These are phyloP conservation scores for Pycnomerus fuliginosus DNA, from an alignment of 2,888 invertebrate genomes.

Conservation along the genomic window DNA sequence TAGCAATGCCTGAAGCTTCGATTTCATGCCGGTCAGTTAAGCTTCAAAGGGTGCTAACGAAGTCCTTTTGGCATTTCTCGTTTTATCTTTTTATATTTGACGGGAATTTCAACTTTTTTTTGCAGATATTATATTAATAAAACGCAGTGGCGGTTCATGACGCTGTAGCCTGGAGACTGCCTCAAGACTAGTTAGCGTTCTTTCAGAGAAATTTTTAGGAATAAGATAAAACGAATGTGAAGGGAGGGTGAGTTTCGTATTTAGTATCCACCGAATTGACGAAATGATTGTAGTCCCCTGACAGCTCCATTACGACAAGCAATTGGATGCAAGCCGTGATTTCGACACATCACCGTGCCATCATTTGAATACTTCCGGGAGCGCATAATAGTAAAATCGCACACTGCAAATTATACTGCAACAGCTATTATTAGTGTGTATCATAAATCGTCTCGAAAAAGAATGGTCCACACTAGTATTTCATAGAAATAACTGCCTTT, in stretches of 20 bases:
- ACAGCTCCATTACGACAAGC: conserved; percentile 22
- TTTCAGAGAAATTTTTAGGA: no score
- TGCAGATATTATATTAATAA: no score
- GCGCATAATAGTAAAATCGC: not conserved
- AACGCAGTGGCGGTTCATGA: no score
- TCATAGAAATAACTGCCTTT: conserved; percentile 45
- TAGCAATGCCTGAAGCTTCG: conserved; percentile 24
- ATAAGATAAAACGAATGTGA: no score
- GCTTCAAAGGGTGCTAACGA: conserved; percentile 23
- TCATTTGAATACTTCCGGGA: conserved; percentile 13
- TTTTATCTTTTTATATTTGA: not conserved
- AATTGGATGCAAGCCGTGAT: conserved; percentile 21
- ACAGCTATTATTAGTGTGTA: conserved; percentile 10
- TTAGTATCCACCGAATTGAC: no score
- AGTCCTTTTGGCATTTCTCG: conserved; percentile 12
- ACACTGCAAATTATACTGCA: conserved; percentile 7
- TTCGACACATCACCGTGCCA: conserved; percentile 18
- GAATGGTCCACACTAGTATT: conserved; percentile 27
- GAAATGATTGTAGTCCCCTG: conserved; percentile 17
- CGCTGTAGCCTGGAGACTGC: no score
- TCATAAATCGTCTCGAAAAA: conserved; percentile 13
- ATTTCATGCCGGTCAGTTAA: conserved; percentile 24
- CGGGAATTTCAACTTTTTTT: no score
- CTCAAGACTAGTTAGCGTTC: no score
- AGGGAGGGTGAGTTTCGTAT: no score